Evolutionary conservation across 92 coral and sea anemone species (phyloP).

Genomic region (Bergia puertoricense): DNA sequence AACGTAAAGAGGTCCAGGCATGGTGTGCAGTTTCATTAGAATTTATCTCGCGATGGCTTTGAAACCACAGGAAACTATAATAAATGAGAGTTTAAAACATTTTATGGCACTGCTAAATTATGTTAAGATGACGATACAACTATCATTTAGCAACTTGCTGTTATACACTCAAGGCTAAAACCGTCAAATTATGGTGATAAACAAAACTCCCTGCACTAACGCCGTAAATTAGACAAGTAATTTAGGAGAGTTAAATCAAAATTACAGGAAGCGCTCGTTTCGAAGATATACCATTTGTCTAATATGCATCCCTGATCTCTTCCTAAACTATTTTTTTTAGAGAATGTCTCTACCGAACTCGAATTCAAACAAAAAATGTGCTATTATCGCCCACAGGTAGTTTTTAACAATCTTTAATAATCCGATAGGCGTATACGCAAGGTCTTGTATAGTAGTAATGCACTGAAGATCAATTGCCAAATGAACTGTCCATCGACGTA

Average conservation of each 20-base stretch:
- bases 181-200: neutral
- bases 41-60: neutral
- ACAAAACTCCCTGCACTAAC: neutral
- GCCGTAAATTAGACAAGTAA: neutral
- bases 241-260: neutral
- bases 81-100: neutral
- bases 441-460: neutral
- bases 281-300: neutral
- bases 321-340: neutral
- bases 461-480: neutral
- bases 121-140: neutral
- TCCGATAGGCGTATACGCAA: neutral
- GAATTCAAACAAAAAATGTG: neutral
- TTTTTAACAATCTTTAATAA: neutral
- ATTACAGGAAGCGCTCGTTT: slow-evolving; percentile 6
- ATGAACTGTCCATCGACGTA: neutral
- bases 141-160: neutral
- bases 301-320: slow-evolving; percentile 2
- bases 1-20: neutral
- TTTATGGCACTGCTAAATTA: neutral
- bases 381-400: neutral
- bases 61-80: neutral
- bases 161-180: neutral
- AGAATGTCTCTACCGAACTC: neutral
- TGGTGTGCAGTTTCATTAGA: neutral